Evolutionary conservation across 2,113 vertebrate genomes (phyloP), one percentile per base, ranked within the genome.

Genomic region (Atractosteus spatula): DNA sequence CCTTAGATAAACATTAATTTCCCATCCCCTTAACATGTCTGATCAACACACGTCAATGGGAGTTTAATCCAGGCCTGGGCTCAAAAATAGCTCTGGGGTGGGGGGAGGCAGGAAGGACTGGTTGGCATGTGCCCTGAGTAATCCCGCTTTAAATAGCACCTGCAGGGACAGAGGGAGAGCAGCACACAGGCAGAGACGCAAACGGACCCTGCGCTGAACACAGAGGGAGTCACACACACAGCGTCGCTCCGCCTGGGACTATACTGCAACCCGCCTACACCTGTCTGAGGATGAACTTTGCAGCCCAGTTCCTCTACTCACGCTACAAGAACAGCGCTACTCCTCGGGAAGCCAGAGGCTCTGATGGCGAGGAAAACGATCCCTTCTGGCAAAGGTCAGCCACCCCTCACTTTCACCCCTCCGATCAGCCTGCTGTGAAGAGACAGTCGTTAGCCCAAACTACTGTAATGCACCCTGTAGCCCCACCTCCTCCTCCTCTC

Each of bases 381-480:
- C 95, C 94, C 81, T 97, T 97, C 89, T 97, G 95, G 95, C 92
- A 93, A 91, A 97, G 95, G 95, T 97, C 93, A 92, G 94, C 92
- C 74, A 75, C n/a, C 76, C 75, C 70, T 47, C 12, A 45, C 66
- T 64, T 8, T 17, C 72, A 70, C 11, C 69, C 17, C 3, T 62
- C 64, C 69, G 57, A 57, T 44, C 62, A 57, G 13, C 62, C 62
- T 41, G 3, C 29, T 70, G 14, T 1, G 55, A 41, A 73, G 57
- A 73, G 62, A 16, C 44, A 62, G 12, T 14, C 64, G 55, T 55
- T 17, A 7, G 8, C 14, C 55, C 64, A 17, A 55, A 41, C 41
- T 43, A 42, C 43, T 51, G 61, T 44, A 65, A 41, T 63, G 29
- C 55, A 7, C 75, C 45, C 69, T n/a, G 8, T 42, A 63, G 67